These are phyloP conservation scores for Australoheros scitulus DNA, from an alignment of 2,113 vertebrate species.

Conservation along the genomic window DNA sequence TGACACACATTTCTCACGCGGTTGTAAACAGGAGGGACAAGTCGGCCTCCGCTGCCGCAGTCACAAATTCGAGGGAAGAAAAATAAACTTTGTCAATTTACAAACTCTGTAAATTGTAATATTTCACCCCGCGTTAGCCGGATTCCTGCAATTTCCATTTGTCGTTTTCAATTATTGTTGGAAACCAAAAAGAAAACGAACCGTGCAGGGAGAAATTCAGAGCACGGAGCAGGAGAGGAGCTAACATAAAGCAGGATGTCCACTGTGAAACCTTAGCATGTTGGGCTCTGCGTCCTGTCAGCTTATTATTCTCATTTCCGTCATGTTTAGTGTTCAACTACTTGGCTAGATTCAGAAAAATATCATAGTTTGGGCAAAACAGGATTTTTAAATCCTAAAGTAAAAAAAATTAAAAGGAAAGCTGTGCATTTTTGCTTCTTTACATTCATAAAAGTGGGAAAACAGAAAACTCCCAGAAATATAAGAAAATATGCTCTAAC, in stretches of 20 bases:
- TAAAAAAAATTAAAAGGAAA: not conserved
- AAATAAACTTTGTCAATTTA: slow-evolving; percentile 32
- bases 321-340: not conserved
- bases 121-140: slow-evolving; percentile 35
- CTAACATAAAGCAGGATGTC: not conserved
- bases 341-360: not conserved
- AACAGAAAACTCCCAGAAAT: not conserved
- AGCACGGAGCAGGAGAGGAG: not conserved
- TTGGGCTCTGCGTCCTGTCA: too few species aligned
- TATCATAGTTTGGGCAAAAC: too few species aligned
- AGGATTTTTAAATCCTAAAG: not conserved
- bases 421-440: not conserved
- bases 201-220: not conserved
- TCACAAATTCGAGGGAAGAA: slow-evolving; percentile 16
- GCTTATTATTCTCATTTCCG: not conserved
- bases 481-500: too few species aligned
- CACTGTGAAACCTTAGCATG: too few species aligned
- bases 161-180: slow-evolving; percentile 46
- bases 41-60: slow-evolving; percentile 20
- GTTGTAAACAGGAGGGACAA: slow-evolving; percentile 48
- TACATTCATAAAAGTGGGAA: not conserved
- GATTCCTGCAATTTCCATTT: slow-evolving; percentile 52
- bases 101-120: slow-evolving; percentile 48
- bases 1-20: slow-evolving; percentile 36
- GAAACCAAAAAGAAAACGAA: not conserved